Percentiles rank a stretch among this genome's conserved stretches.
phyloP scores from a whole-genome alignment of 2,888 invertebrate species.

The Erebia ligea region DNA sequence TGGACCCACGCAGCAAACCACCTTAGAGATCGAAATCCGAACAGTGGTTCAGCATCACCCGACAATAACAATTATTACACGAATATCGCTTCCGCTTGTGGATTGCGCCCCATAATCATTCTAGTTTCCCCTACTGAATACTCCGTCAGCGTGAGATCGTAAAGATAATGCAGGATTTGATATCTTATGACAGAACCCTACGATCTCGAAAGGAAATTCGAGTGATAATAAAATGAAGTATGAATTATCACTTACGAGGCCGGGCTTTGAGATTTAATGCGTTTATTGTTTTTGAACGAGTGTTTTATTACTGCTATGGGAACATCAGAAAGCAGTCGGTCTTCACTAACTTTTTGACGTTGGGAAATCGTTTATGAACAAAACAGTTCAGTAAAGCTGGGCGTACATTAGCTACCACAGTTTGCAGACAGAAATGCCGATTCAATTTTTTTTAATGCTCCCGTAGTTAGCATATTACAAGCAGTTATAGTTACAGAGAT shows the following conservation, averaged over 20 bases:
- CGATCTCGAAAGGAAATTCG: slow-evolving; percentile 70
- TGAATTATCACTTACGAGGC: slow-evolving; percentile 40
- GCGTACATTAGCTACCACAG: no score
- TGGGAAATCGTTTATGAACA: neutral
- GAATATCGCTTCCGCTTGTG: slow-evolving; percentile 19
- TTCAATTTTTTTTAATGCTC: no score
- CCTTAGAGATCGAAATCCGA: no score
- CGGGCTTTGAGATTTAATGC: slow-evolving; percentile 33
- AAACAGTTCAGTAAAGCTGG: neutral
- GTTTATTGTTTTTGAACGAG: slow-evolving; percentile 35
- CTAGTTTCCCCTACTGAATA: slow-evolving; percentile 37
- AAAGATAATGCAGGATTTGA: slow-evolving; percentile 75
- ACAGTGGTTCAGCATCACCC: no score
- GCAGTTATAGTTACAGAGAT: no score
- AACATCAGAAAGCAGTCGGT: slow-evolving; percentile 13
- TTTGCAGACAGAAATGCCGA: no score
- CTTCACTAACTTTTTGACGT: neutral
- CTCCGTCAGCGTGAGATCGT: slow-evolving; percentile 51
- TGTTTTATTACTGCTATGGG: slow-evolving; percentile 26
- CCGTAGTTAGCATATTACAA: no score
- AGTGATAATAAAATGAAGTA: slow-evolving; percentile 72
- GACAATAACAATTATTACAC: neutral
- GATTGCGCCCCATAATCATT: slow-evolving; percentile 44
- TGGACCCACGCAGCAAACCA: no score
- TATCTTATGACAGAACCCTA: slow-evolving; percentile 67